phyloP scores from a whole-genome alignment of 2,888 invertebrate species.

The Keiferia lycopersicella region DNA sequence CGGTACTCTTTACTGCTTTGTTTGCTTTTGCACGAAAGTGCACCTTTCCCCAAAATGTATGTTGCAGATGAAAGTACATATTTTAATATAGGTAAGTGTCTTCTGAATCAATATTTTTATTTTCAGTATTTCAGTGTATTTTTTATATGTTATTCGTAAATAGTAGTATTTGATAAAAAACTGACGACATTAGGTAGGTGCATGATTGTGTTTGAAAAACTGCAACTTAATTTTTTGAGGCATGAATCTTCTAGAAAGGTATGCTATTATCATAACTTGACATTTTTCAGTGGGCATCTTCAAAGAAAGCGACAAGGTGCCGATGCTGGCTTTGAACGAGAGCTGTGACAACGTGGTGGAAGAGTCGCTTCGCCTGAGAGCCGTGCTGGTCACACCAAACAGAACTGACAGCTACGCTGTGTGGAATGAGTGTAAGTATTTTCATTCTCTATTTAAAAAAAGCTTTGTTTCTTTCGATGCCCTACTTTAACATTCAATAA shows the following conservation, averaged over 20 bases:
- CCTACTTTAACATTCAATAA: no score
- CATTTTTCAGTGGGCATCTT: constrained; percentile 61
- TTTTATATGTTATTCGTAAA: no score
- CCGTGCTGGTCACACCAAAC: constrained; percentile 49
- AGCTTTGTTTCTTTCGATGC: no score
- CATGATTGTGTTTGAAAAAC: no score
- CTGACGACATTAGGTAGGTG: no score
- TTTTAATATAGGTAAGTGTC: constrained; percentile 8
- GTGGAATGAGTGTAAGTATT: constrained; percentile 62
- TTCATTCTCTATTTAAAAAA: no score
- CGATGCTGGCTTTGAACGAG: constrained; percentile 63
- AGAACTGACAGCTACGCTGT: constrained; percentile 63
- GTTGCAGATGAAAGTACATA: neutral
- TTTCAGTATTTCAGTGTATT: no score
- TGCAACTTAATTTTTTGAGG: no score
- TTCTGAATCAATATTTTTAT: no score
- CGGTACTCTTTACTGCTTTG: neutral
- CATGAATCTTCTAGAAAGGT: no score
- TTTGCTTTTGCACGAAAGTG: neutral
- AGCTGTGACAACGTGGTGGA: constrained; percentile 54
- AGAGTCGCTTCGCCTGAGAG: constrained; percentile 49
- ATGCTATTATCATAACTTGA: neutral
- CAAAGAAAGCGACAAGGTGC: constrained; percentile 45
- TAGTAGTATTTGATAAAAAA: no score
- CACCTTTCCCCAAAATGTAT: neutral